Evolutionary conservation across 2,797 vertebrate species (phyloP).

Genomic region (Percopsis omiscomaycus): DNA sequence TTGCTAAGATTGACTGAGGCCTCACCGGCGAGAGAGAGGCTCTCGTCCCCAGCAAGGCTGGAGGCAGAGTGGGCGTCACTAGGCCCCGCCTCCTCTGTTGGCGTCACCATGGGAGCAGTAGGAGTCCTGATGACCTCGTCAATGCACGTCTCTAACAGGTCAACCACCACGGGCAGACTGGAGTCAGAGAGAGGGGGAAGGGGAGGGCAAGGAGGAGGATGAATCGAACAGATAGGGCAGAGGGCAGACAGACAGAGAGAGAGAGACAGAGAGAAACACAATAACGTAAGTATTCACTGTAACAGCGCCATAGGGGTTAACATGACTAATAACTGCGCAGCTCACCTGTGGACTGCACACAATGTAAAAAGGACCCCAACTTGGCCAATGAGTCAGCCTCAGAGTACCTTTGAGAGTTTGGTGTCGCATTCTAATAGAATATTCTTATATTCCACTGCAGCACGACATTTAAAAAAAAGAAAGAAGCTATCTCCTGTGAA

Average conservation of each 20-base stretch:
- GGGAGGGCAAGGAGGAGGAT: neutral
- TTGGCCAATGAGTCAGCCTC: constrained; percentile 8
- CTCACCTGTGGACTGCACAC: constrained; percentile 51
- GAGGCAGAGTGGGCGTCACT: constrained; percentile 44
- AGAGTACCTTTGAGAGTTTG: neutral
- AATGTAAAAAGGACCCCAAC: constrained; percentile 31
- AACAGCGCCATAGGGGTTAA: constrained; percentile 11
- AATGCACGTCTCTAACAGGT: constrained; percentile 83
- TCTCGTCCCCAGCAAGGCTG: constrained; percentile 53
- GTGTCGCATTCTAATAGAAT: neutral
- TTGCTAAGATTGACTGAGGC: neutral
- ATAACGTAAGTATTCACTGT: neutral
- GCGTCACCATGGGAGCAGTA: constrained; percentile 53
- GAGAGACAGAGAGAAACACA: neutral
- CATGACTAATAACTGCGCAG: constrained; percentile 11
- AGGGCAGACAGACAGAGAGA: neutral
- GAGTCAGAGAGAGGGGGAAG: constrained; percentile 32
- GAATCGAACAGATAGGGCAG: neutral
- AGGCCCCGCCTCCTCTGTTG: constrained; percentile 67
- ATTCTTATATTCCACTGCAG: neutral
- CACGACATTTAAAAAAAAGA: neutral
- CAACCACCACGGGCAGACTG: constrained; percentile 79
- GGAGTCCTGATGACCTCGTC: constrained; percentile 73
- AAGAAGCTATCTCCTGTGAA: too few relatives aligned
- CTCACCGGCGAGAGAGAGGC: constrained; percentile 70